Percentiles rank a stretch among this genome's conserved stretches.
phyloP scores from a whole-genome alignment of 2,888 invertebrate species.

The Hirudinaria manillensis region DNA sequence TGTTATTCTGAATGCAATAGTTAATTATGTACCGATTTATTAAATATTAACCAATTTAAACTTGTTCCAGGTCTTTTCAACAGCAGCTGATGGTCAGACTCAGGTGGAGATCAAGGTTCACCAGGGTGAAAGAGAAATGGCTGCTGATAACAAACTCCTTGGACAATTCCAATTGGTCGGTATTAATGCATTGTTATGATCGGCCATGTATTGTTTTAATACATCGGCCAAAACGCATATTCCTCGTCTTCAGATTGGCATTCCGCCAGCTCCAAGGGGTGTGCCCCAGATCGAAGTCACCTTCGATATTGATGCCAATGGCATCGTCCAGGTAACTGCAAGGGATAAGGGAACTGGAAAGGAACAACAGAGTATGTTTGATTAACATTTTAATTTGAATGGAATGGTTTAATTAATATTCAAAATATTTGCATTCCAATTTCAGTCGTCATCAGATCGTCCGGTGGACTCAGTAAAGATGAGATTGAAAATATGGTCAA shows the following conservation, averaged over 20 bases:
- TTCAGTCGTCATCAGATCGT: slow-evolving; percentile 91
- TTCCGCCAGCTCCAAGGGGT: slow-evolving; percentile 89
- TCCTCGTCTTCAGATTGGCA: slow-evolving; percentile 59
- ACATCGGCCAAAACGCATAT: too few relatives aligned
- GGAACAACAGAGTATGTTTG: slow-evolving; percentile 84
- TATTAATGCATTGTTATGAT: too few relatives aligned
- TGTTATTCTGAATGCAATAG: slow-evolving; percentile 25
- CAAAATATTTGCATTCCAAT: too few relatives aligned
- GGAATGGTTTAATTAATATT: too few relatives aligned
- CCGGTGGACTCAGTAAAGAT: slow-evolving; percentile 95
- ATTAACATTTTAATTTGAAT: too few relatives aligned
- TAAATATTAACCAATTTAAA: not conserved
- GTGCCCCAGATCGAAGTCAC: slow-evolving; percentile 95
- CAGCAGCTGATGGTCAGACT: slow-evolving; percentile 97
- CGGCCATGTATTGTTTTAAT: not conserved
- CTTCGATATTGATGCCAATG: slow-evolving; percentile 98
- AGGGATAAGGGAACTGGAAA: slow-evolving; percentile 97
- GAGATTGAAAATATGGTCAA: slow-evolving; percentile 99
- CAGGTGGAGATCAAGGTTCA: slow-evolving; percentile 93
- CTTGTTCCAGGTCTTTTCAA: slow-evolving; percentile 75
- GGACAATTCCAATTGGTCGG: slow-evolving; percentile 77
- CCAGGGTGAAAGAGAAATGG: slow-evolving; percentile 99
- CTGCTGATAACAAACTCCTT: slow-evolving; percentile 83
- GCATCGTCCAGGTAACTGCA: slow-evolving; percentile 97
- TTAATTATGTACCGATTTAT: not conserved